A percentile compares a stretch with the other conserved stretches of the same genome.
Conservation (phyloP, 1,140 invertebrate genomes). For the Pissodes strobi region DNA sequence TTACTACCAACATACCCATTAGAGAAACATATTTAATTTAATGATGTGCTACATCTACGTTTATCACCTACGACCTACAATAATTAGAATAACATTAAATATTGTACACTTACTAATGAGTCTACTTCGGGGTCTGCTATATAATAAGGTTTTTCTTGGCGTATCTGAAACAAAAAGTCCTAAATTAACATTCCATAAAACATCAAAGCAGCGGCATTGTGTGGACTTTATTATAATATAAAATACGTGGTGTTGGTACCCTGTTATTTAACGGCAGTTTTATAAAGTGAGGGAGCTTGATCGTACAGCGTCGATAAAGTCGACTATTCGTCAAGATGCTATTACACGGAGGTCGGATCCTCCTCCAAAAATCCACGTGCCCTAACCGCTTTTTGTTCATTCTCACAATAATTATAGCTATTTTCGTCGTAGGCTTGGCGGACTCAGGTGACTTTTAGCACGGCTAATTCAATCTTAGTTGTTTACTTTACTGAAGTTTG, state of each 20-base stretch:
- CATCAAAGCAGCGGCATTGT: background rate
- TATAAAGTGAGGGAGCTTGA: constrained; percentile 47
- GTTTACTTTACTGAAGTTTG: no score
- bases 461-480: background rate
- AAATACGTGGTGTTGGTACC: constrained; percentile 29
- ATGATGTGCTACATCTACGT: no score
- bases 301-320: constrained; percentile 46
- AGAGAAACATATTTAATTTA: no score
- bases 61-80: no score
- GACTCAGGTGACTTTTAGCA: constrained; percentile 14
- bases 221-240: constrained; percentile 32
- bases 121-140: constrained; percentile 97
- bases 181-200: constrained; percentile 19
- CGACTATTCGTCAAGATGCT: constrained; percentile 45
- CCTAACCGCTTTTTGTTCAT: constrained; percentile 47
- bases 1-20: no score
- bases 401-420: constrained; percentile 52
- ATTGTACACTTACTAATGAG: constrained; percentile 94
- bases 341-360: constrained; percentile 50
- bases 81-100: no score
- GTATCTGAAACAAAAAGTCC: constrained; percentile 80
- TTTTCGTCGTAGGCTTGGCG: constrained; percentile 33
- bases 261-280: constrained; percentile 39
- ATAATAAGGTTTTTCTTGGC: constrained; percentile 97
- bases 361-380: constrained; percentile 50